Evolutionary conservation across 2,888 invertebrate genomes (phyloP).

Genomic region (Dorcus parallelipipedus): DNA sequence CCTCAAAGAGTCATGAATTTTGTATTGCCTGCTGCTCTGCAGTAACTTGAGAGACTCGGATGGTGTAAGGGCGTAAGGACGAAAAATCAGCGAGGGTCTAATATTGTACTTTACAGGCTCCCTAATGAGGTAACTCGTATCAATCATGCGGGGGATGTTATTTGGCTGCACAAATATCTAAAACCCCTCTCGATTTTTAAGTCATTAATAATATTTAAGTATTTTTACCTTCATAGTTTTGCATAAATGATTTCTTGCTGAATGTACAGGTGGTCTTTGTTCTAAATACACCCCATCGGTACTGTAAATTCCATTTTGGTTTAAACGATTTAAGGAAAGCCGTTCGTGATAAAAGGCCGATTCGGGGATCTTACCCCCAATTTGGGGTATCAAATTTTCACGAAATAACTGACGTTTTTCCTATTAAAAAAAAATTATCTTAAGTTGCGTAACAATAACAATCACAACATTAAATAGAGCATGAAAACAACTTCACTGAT

Average conservation of each 20-base stretch:
- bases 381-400: slow-evolving; percentile 9
- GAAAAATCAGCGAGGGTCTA: slow-evolving; percentile 3
- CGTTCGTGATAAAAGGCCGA: slow-evolving; percentile 7
- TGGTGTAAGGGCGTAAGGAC: slow-evolving; percentile 3
- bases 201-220: not conserved
- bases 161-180: slow-evolving; percentile 6
- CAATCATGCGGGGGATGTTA: not conserved
- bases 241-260: slow-evolving; percentile 1
- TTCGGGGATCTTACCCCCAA: slow-evolving; percentile 12
- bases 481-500: too few species aligned
- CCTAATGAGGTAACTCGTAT: slow-evolving; percentile 11
- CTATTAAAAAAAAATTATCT: slow-evolving; percentile 1
- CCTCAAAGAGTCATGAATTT: not conserved
- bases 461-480: too few species aligned
- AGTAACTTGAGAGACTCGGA: slow-evolving; percentile 5
- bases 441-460: too few species aligned
- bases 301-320: slow-evolving; percentile 7
- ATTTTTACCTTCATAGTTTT: slow-evolving; percentile 6
- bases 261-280: slow-evolving; percentile 8
- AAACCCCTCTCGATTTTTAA: not conserved
- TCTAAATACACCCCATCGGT: slow-evolving; percentile 6
- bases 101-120: slow-evolving; percentile 7
- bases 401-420: slow-evolving; percentile 8
- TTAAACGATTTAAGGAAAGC: slow-evolving; percentile 8
- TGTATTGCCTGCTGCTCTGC: not conserved